Evolutionary conservation across 2,113 vertebrate species (phyloP), one percentile per base, ranked within the genome.

Genomic region (Muntiacus reevesi): DNA sequence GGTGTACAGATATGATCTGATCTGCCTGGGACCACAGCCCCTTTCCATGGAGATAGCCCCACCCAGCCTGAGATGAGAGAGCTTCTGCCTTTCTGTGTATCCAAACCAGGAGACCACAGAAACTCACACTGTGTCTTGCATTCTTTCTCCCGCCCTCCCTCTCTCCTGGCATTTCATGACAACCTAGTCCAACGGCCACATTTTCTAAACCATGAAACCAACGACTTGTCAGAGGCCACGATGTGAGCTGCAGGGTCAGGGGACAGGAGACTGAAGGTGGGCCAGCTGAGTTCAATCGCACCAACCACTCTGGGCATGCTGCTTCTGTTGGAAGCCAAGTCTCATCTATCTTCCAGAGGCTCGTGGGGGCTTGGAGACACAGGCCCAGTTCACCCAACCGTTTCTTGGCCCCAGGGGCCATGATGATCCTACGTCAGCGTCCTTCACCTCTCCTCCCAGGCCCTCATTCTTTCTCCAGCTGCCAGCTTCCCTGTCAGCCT

Each of bases 181-280:
- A 43, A 78, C 45, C 40, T n/a, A 62, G 47, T 62, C 36, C 60
- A 97, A 88, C 17, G 7, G 85, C 40, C 67, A 79, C 57, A 6
- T 89, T 92, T 87, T 52, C 92, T 74, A 55, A 74, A 71, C 43
- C n/a, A 92, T 94, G 90, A 93, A 95, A 50, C n/a, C 2, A 21
- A 91, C 8, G 43, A 17, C 47, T 57, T 67, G 82, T 59, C 81
- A 27, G 87, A 92, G 90, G 36, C 81, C 59, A 30, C 23, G 6
- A 13, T 4, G 12, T n/a, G 81, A 94, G 74, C 54, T 36, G 0
- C 3, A n/a, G 62, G 16, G 33, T 21, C 50, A 83, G 62, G 43
- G 15, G 52, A 64, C 50, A 27, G 1, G 59, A 67, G 50, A 16
- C 33, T 30, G 74, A 71, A 43, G 54, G 82, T 52, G 57, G 47